A percentile compares a stretch with the other conserved stretches of the same genome.
phyloP scores from a whole-genome alignment of 2,888 invertebrate genomes.

The Ophioninae sp. region DNA sequence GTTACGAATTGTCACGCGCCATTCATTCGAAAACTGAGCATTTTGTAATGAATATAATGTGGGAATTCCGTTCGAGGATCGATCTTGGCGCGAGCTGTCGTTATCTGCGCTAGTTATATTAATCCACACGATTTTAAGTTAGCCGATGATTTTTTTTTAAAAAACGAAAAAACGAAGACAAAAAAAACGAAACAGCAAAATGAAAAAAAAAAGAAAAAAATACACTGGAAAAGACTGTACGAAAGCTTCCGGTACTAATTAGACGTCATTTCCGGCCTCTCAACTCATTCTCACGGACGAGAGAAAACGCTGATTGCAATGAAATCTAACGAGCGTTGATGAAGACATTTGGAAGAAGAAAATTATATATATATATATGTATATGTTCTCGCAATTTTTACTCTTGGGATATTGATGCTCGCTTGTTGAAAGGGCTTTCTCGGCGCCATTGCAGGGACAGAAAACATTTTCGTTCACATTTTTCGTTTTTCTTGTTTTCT shows the following conservation, averaged over 20 bases:
- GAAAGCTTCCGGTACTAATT: constrained; percentile 64
- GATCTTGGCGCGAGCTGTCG: constrained; percentile 1
- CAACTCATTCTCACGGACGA: constrained; percentile 23
- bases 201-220: neutral
- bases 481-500: constrained; percentile 8
- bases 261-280: constrained; percentile 47
- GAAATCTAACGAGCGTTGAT: neutral
- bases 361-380: neutral
- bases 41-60: constrained; percentile 24
- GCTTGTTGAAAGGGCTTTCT: constrained; percentile 45
- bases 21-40: constrained; percentile 41
- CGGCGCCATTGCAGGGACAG: constrained; percentile 50
- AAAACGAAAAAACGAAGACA: neutral
- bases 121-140: constrained; percentile 32
- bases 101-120: constrained; percentile 23
- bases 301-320: constrained; percentile 3
- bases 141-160: neutral
- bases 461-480: constrained; percentile 33
- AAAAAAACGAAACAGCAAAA: neutral
- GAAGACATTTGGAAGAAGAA: constrained; percentile 18
- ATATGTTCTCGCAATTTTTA: constrained; percentile 52
- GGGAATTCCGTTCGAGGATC: constrained; percentile 20
- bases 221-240: constrained; percentile 59
- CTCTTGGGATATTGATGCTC: constrained; percentile 47
- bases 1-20: constrained; percentile 3